phyloP scores from a whole-genome alignment of 2,113 vertebrate genomes.

The Origma solitaria region DNA sequence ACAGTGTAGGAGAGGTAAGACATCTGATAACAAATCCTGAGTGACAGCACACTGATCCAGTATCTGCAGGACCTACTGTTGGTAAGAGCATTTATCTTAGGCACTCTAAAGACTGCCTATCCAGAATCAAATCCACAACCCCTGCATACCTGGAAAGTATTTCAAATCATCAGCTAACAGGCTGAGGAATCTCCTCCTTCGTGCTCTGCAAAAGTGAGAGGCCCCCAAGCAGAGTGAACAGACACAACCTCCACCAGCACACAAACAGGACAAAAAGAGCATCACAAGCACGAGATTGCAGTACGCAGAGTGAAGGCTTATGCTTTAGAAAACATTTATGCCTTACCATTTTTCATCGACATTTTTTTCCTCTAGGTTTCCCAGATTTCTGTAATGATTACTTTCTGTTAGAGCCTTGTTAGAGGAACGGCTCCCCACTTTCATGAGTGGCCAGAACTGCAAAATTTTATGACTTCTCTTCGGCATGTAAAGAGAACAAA shows the following conservation, averaged over 20 bases:
- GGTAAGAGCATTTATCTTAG: background rate
- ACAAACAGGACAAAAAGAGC: background rate
- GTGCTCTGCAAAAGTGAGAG: background rate
- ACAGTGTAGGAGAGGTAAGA: background rate
- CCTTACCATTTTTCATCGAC: background rate
- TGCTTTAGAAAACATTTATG: background rate
- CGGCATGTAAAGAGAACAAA: background rate
- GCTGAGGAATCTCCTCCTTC: background rate
- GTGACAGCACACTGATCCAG: background rate
- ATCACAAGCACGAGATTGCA: background rate
- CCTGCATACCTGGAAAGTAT: background rate
- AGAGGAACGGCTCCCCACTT: background rate
- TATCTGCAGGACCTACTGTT: background rate
- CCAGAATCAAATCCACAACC: background rate
- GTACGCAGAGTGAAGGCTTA: background rate
- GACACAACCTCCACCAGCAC: rapidly evolving
- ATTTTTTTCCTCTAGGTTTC: background rate
- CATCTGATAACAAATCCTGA: background rate
- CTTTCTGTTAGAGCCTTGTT: background rate
- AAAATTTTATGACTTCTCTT: background rate
- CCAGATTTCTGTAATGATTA: background rate
- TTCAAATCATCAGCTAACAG: background rate
- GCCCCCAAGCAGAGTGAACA: background rate
- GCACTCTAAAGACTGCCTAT: background rate
- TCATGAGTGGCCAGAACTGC: background rate